Evolutionary conservation across 1,140 invertebrate species (phyloP).

Genomic region (Ectropis grisescens): DNA sequence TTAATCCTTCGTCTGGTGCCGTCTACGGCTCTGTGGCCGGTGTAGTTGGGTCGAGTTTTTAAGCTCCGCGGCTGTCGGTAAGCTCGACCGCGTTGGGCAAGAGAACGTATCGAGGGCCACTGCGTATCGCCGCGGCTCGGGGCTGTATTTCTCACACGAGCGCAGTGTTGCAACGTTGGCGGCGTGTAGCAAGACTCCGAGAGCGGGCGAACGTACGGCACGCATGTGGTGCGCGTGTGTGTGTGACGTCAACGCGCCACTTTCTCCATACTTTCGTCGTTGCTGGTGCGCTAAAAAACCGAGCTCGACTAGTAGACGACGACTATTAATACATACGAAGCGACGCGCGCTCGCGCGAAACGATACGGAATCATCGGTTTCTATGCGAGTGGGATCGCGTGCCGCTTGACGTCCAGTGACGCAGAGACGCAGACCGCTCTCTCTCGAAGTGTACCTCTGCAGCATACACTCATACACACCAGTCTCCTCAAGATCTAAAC

Average conservation of each 20-base stretch:
- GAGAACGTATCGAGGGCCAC: constrained; percentile 57
- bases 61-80: too few relatives aligned
- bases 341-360: constrained; percentile 47
- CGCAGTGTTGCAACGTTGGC: constrained; percentile 39
- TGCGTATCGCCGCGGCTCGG: constrained; percentile 36
- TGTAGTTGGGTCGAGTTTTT: constrained; percentile 20
- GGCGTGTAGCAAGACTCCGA: constrained; percentile 43
- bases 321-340: constrained; percentile 53
- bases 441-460: constrained; percentile 3
- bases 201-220: constrained; percentile 18
- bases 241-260: constrained; percentile 62
- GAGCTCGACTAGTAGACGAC: constrained; percentile 43
- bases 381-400: constrained; percentile 17
- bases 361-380: constrained; percentile 47
- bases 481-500: too few relatives aligned
- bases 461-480: too few relatives aligned
- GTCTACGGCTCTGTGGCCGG: constrained; percentile 2
- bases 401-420: constrained; percentile 10
- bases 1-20: constrained; percentile 12
- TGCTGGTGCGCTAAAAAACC: constrained; percentile 58
- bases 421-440: too few relatives aligned
- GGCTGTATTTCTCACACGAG: constrained; percentile 44
- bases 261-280: constrained; percentile 68
- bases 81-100: constrained; percentile 32
- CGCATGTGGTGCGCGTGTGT: constrained; percentile 51